Evolutionary conservation across 2,113 vertebrate species (phyloP).

Genomic region (Ictidomys tridecemlineatus): DNA sequence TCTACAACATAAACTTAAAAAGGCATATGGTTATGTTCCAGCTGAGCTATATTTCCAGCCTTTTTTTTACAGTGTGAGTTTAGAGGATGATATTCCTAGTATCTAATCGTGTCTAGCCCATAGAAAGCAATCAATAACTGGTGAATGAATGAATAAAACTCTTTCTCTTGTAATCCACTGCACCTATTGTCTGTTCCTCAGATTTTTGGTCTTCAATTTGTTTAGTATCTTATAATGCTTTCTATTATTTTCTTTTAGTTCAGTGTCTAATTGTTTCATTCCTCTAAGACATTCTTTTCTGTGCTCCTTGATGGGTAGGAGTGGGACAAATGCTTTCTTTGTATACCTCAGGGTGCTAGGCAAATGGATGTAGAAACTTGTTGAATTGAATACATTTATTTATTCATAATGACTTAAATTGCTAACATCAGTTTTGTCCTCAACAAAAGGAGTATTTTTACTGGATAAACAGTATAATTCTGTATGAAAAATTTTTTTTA

Average conservation of each 20-base stretch:
- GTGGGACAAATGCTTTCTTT: constrained; percentile 68
- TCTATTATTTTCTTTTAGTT: constrained; percentile 70
- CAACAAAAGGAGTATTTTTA: constrained; percentile 62
- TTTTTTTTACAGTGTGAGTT: neutral
- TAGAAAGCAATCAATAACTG: neutral
- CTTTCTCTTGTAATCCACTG: constrained; percentile 42
- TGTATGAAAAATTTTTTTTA: constrained; percentile 2
- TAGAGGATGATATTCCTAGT: neutral
- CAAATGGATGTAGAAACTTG: constrained; percentile 48
- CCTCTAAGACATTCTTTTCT: constrained; percentile 68
- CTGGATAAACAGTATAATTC: constrained; percentile 24
- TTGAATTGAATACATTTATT: constrained; percentile 68
- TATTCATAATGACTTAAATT: constrained; percentile 66
- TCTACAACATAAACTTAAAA: neutral
- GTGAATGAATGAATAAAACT: constrained; percentile 4
- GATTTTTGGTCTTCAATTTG: constrained; percentile 52
- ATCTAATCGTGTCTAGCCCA: constrained; percentile 16
- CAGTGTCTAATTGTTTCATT: constrained; percentile 72
- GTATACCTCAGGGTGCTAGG: constrained; percentile 59
- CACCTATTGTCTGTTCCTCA: constrained; percentile 32
- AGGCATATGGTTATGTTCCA: neutral
- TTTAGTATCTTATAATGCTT: constrained; percentile 71
- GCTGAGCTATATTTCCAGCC: no score
- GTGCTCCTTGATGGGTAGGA: constrained; percentile 50
- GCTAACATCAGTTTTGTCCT: constrained; percentile 61